Base-by-base conservation (phyloP, 1,140 invertebrate genomes). In the Neoseiulus cucumeris region DNA sequence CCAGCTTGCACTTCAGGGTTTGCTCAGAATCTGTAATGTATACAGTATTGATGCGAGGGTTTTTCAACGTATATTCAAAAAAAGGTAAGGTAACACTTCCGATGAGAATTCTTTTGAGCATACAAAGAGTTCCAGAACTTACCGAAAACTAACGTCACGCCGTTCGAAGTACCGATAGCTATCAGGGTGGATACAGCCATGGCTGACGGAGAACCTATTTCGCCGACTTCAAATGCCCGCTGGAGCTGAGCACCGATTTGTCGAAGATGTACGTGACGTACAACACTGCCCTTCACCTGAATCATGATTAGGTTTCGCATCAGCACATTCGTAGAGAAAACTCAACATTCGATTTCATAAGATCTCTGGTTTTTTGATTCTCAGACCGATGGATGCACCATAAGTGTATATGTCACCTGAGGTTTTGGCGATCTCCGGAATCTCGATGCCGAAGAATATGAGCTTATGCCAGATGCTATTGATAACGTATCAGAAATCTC, bases 151-250 rank as follows among this genome's bases (percentile, higher is more conserved):
- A 96, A 76, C 65, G 94, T 82, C 67, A 91, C 81, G 22, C 92
- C 91, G 77, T 94, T 89, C 42, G 89, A 91, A 44, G 91, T 96
- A 41, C 93, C 92, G 55, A 96, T 82, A 20, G 86, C 87, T 68
- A 94, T 84, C 72, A 87, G 82, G 55, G 84, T 83, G 1, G 82
- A 81, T 64, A 86, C 84, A 42, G 85, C 86, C 76, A 81, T 74
- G 22, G 87, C 83, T 70, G 89, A 91, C 1, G 91, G 87, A 65
- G 86, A 80, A 25, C 91, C 91, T 65, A 89, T 87, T 77, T 89
- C 85, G 22, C 92, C 86, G 69, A 87, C 81, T 70, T 94, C 89
- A 66, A 82, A 80, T 20, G 87, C 87, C 22, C 86, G 87, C 18
- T 80, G 76, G n/a, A 92, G 79, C 76, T 91, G 89, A 25, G 86